Conservation (phyloP, 2,888 invertebrate genomes). For the Lithophane semibrunnea region DNA sequence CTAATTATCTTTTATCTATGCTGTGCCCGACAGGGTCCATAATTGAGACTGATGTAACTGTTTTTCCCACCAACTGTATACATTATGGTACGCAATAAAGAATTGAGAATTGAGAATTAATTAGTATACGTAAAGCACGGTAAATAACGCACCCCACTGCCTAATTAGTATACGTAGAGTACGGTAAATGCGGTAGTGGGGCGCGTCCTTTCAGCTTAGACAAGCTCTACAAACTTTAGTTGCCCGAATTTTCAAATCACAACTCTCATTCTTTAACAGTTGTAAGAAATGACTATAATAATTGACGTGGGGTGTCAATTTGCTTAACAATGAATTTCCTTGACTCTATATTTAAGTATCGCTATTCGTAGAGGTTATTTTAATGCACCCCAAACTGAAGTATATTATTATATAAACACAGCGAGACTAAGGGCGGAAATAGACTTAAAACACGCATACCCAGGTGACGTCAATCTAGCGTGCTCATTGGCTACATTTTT, state of each 20-base stretch:
- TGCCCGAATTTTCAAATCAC: background rate
- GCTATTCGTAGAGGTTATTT: background rate
- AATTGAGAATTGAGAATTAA: too few species aligned
- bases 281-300: background rate
- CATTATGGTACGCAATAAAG: too few species aligned
- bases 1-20: too few species aligned
- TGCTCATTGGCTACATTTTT: background rate
- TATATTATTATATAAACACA: background rate
- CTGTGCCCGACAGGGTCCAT: too few species aligned
- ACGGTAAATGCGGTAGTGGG: too few species aligned
- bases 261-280: background rate
- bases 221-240: background rate
- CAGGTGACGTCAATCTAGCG: background rate
- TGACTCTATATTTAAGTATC: background rate
- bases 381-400: background rate
- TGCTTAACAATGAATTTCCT: background rate
- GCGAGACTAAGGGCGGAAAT: background rate
- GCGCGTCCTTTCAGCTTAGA: too few species aligned
- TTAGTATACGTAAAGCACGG: too few species aligned
- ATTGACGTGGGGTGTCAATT: too few species aligned
- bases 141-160: too few species aligned
- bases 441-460: conserved; percentile 1
- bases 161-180: too few species aligned
- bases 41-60: too few species aligned
- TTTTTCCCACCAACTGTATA: too few species aligned